These are phyloP conservation scores for Piprites chloris DNA, from an alignment of 2,113 vertebrate species.

Conservation along the genomic window DNA sequence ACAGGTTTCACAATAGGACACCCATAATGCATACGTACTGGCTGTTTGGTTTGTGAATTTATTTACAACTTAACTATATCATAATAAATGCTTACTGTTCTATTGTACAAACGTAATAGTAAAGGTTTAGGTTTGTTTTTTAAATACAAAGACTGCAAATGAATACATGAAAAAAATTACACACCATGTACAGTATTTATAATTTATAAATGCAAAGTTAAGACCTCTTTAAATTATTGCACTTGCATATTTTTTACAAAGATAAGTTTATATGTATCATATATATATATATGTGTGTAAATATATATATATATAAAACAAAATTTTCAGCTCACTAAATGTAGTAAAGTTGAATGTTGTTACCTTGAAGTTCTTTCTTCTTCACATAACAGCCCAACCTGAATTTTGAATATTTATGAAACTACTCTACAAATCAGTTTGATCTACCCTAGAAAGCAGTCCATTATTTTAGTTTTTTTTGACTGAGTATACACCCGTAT, in stretches of 20 bases:
- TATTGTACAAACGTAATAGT: conserved; percentile 76
- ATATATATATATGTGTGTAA: conserved; percentile 44
- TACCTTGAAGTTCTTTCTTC: conserved; percentile 56
- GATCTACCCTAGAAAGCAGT: background rate
- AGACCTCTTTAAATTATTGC: conserved; percentile 83
- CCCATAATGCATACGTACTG: conserved; percentile 65
- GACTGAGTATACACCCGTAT: conserved; percentile 45
- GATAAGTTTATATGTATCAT: conserved; percentile 56
- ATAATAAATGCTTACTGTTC: conserved; percentile 68
- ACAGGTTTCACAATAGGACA: conserved; percentile 52
- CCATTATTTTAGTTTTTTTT: background rate
- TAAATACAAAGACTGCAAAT: conserved; percentile 83
- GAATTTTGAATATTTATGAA: conserved; percentile 41
- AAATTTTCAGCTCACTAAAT: conserved; percentile 56
- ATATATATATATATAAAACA: conserved; percentile 67
- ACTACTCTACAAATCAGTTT: conserved; percentile 32
- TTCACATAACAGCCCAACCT: conserved; percentile 54
- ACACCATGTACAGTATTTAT: conserved; percentile 85
- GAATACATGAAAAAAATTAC: conserved; percentile 81
- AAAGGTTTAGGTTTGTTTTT: conserved; percentile 66
- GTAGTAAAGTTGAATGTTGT: conserved; percentile 51
- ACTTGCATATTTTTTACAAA: conserved; percentile 78
- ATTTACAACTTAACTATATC: conserved; percentile 74
- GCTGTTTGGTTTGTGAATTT: conserved; percentile 64
- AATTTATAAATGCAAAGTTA: conserved; percentile 83